These are phyloP conservation scores for Heliconius hermathena DNA, from an alignment of 1,140 invertebrate genomes.

Conservation along the genomic window DNA sequence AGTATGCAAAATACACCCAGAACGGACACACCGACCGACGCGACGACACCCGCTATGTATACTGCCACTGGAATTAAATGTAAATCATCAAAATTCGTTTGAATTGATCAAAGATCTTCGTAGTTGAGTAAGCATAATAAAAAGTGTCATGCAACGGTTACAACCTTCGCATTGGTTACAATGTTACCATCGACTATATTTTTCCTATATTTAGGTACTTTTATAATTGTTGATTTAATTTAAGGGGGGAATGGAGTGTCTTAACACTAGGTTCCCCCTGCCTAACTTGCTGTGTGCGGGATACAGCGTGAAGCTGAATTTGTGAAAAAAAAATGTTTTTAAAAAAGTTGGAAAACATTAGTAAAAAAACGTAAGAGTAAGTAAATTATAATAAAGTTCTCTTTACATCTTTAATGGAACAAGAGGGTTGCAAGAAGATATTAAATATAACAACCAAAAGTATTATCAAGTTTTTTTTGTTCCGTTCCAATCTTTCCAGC, in stretches of 20 bases:
- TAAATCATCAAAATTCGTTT: not conserved
- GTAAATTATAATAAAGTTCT: no score
- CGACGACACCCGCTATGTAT: conserved; percentile 89
- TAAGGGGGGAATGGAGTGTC: not conserved
- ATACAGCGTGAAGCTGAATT: no score
- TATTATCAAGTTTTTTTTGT: no score
- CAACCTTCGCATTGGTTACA: conserved; percentile 13
- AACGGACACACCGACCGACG: conserved; percentile 85
- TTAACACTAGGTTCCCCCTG: no score
- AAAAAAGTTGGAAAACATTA: no score
- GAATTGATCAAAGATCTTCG: not conserved
- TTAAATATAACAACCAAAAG: no score
- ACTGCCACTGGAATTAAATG: conserved; percentile 86
- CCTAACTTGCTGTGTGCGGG: no score
- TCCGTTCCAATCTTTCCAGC: no score
- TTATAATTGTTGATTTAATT: not conserved
- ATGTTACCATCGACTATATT: conserved; percentile 1
- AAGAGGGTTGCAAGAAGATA: no score
- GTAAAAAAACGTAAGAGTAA: no score
- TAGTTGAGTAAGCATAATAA: conserved; percentile 18
- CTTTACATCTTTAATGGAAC: no score
- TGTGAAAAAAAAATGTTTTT: not conserved
- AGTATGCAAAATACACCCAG: conserved; percentile 89
- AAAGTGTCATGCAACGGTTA: conserved; percentile 19
- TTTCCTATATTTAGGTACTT: not conserved